Evolutionary conservation across 2,797 vertebrate genomes (phyloP).

Genomic region (Schizopygopsis pylzovi): DNA sequence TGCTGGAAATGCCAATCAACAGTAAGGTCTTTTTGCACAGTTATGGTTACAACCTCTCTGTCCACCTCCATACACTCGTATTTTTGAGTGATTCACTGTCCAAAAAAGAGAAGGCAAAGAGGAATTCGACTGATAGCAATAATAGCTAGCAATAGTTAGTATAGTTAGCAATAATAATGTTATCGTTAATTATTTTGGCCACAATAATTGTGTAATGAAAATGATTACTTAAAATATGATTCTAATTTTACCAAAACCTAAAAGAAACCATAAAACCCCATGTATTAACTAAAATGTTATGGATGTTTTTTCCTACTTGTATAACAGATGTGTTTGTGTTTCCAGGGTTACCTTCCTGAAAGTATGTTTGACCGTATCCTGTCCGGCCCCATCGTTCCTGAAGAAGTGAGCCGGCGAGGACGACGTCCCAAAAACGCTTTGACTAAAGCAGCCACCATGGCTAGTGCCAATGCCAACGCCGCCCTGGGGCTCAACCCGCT

Average conservation of each 20-base stretch:
- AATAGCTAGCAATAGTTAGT: not conserved
- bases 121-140: not conserved
- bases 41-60: not conserved
- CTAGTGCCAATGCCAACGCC: slow-evolving; percentile 68
- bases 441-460: slow-evolving; percentile 78
- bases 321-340: not conserved
- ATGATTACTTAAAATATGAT: not conserved
- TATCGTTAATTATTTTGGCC: not conserved
- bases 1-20: not conserved
- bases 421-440: slow-evolving; percentile 93
- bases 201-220: not conserved
- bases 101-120: not conserved
- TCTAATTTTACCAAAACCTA: not conserved
- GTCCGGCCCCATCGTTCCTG: slow-evolving; percentile 95
- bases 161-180: not conserved
- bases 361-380: slow-evolving; percentile 98
- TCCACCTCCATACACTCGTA: not conserved
- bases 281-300: not conserved
- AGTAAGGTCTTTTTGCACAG: not conserved
- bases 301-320: not conserved
- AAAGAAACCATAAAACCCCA: not conserved
- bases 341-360: slow-evolving; percentile 94
- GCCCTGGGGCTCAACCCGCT: slow-evolving; percentile 82
- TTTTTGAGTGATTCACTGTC: slow-evolving; percentile 7
- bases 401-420: slow-evolving; percentile 94